Percentiles rank a stretch among this genome's conserved stretches.
phyloP scores from a whole-genome alignment of 2,797 vertebrate genomes.

The Coranthus polyacanthus region DNA sequence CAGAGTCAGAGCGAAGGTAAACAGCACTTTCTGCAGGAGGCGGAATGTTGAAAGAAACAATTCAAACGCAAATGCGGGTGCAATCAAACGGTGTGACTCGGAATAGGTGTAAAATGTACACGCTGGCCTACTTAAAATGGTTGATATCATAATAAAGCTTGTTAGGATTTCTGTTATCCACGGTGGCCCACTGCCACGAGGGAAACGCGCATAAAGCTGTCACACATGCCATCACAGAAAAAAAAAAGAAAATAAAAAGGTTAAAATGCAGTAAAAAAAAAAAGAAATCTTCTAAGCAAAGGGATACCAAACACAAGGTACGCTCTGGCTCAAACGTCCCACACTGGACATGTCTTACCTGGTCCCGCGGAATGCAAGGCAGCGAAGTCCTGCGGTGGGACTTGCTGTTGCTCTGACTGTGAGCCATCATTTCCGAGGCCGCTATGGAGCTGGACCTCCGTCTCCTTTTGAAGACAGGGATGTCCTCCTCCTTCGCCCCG shows the following conservation, averaged over 20 bases:
- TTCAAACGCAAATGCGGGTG: not conserved
- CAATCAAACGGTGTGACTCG: not conserved
- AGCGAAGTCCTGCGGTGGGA: slow-evolving; percentile 92
- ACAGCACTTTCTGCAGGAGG: slow-evolving; percentile 19
- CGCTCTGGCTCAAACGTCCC: slow-evolving; percentile 5
- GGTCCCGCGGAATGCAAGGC: slow-evolving; percentile 93
- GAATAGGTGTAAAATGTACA: not conserved
- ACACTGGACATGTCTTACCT: slow-evolving; percentile 85
- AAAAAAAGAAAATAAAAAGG: not conserved
- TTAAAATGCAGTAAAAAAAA: not conserved
- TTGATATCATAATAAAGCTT: slow-evolving; percentile 28
- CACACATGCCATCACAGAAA: slow-evolving; percentile 43
- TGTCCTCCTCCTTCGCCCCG: slow-evolving; percentile 87
- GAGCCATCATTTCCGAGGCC: slow-evolving; percentile 92
- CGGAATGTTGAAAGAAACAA: slow-evolving; percentile 1
- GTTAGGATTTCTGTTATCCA: slow-evolving; percentile 12
- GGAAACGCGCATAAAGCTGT: slow-evolving; percentile 44
- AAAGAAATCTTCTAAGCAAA: too few relatives aligned
- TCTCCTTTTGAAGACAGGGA: slow-evolving; percentile 87
- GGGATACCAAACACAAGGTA: slow-evolving; percentile 6
- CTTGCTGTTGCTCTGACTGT: slow-evolving; percentile 86
- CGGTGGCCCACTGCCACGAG: slow-evolving; percentile 9
- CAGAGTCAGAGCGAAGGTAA: slow-evolving; percentile 32
- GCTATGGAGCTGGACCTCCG: slow-evolving; percentile 91
- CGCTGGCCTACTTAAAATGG: slow-evolving; percentile 9